phyloP scores from a whole-genome alignment of 2,797 vertebrate species.

The Limosa lapponica region DNA sequence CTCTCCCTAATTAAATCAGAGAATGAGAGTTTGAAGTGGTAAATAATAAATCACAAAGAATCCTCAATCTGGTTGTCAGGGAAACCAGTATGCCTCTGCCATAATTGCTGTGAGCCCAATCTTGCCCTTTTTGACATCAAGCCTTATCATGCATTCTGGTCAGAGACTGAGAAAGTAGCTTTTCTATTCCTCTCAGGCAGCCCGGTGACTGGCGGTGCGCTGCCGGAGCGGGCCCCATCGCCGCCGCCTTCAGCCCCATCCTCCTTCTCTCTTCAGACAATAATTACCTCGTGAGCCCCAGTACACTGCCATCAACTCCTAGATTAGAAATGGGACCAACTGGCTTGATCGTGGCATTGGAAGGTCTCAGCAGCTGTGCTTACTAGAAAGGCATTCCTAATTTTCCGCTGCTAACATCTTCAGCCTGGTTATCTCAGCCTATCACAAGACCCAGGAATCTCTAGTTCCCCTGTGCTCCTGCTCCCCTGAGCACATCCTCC shows the following conservation, averaged over 20 bases:
- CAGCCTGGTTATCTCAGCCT: not conserved
- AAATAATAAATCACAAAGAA: slow-evolving; percentile 89
- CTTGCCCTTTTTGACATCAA: slow-evolving; percentile 83
- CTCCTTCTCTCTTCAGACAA: slow-evolving; percentile 33
- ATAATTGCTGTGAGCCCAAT: slow-evolving; percentile 85
- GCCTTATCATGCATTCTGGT: slow-evolving; percentile 86
- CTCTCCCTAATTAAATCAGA: slow-evolving; percentile 84
- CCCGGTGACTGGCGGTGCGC: slow-evolving; percentile 69
- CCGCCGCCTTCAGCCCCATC: slow-evolving; percentile 48
- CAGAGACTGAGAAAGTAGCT: slow-evolving; percentile 83
- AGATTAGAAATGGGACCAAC: slow-evolving; percentile 71
- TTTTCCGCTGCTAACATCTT: not conserved
- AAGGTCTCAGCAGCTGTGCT: slow-evolving; percentile 14
- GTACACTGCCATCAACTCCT: slow-evolving; percentile 75
- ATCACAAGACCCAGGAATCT: not conserved
- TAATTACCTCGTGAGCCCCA: slow-evolving; percentile 59
- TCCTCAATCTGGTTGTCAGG: slow-evolving; percentile 86
- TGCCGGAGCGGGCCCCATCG: slow-evolving; percentile 67
- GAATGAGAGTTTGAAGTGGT: slow-evolving; percentile 81
- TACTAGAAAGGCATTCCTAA: slow-evolving; percentile 3
- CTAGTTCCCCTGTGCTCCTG: not conserved
- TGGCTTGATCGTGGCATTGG: slow-evolving; percentile 51
- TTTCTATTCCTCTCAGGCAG: slow-evolving; percentile 81
- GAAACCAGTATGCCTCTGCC: slow-evolving; percentile 85
- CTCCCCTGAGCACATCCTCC: not conserved